Evolutionary conservation across 2,888 invertebrate species (phyloP).

Genomic region (Liposcelis brunnea): DNA sequence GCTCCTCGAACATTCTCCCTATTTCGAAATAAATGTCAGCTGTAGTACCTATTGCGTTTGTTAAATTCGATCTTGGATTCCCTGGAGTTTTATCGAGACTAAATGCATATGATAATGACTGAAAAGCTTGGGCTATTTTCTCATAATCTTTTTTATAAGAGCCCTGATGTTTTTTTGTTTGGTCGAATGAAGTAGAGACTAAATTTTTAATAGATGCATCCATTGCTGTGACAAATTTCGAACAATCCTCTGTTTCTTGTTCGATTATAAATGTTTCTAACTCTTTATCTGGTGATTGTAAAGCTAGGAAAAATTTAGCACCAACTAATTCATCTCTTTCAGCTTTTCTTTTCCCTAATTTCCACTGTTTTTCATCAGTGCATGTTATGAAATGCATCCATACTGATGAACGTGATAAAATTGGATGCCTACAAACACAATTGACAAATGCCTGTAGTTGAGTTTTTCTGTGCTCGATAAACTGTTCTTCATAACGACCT

Average conservation of each 20-base stretch:
- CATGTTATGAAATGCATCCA: conserved; percentile 96
- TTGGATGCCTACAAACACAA: conserved; percentile 92
- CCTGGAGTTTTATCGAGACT: conserved; percentile 47
- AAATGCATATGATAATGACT: conserved; percentile 65
- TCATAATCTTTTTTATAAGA: conserved; percentile 80
- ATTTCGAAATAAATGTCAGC: conserved; percentile 82
- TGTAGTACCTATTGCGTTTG: conserved; percentile 40
- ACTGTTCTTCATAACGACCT: conserved; percentile 86
- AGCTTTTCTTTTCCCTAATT: conserved; percentile 84
- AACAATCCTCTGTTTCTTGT: conserved; percentile 64
- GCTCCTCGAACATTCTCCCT: conserved; percentile 76
- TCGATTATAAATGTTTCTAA: conserved; percentile 54
- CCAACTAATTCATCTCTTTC: conserved; percentile 86
- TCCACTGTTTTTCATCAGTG: conserved; percentile 96
- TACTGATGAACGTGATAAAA: conserved; percentile 76
- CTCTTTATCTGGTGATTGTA: conserved; percentile 25
- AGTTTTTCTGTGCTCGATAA: conserved; percentile 85
- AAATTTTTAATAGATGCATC: conserved; percentile 76
- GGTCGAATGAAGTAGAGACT: conserved; percentile 62
- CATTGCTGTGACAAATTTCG: conserved; percentile 65
- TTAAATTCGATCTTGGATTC: conserved; percentile 26
- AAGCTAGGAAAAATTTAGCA: conserved; percentile 76
- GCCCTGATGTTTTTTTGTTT: conserved; percentile 71
- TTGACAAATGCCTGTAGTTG: conserved; percentile 93
- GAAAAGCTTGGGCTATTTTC: conserved; percentile 76